phyloP scores from a whole-genome alignment of 2,113 vertebrate genomes.

The Azemiops feae region DNA sequence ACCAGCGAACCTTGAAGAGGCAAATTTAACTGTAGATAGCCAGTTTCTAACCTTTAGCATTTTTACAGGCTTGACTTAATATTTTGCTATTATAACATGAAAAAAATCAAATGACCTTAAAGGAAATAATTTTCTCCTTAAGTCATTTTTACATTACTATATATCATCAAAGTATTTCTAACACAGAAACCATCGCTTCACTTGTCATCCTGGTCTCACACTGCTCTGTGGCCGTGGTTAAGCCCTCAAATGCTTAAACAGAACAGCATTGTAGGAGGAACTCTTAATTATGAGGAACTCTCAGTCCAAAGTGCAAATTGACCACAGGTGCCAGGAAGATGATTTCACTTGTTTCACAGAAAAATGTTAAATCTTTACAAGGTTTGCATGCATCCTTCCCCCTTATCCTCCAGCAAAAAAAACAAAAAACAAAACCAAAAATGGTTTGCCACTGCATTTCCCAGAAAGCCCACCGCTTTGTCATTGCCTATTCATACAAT shows the following conservation, averaged over 20 bases:
- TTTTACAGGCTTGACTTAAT: neutral
- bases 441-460: constrained; percentile 54
- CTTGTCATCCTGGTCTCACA: neutral
- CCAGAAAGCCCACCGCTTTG: constrained; percentile 65
- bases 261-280: constrained; percentile 30
- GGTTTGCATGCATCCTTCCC: constrained; percentile 43
- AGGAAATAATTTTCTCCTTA: neutral
- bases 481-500: constrained; percentile 50
- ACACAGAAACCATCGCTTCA: neutral
- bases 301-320: constrained; percentile 30
- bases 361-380: constrained; percentile 58
- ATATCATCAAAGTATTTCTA: neutral
- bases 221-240: neutral
- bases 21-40: neutral
- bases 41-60: neutral
- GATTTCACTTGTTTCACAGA: constrained; percentile 67
- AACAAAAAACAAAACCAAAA: constrained; percentile 41
- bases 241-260: neutral
- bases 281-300: constrained; percentile 24
- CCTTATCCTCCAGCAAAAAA: constrained; percentile 16
- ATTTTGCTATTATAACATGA: neutral
- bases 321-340: constrained; percentile 73
- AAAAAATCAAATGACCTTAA: neutral
- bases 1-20: constrained; percentile 18
- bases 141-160: neutral